Evolutionary conservation across 2,113 vertebrate species (phyloP).

Genomic region (Calidris pygmaea): DNA sequence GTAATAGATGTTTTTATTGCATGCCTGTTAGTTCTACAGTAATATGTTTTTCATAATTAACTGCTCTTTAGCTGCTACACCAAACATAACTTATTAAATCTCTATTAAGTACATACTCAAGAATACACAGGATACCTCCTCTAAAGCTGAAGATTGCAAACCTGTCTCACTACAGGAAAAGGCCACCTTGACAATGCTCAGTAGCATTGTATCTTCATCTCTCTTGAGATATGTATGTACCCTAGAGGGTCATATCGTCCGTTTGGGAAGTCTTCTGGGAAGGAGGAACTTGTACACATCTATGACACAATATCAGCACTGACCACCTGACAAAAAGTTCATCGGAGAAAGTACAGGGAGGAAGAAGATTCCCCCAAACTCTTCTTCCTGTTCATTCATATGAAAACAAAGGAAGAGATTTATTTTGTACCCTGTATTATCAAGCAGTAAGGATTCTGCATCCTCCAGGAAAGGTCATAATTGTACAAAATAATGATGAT

Average conservation of each 20-base stretch:
- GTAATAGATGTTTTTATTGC: constrained; percentile 71
- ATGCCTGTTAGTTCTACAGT: constrained; percentile 54
- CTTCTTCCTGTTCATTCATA: background rate
- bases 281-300: background rate
- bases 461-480: background rate
- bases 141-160: background rate
- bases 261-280: background rate
- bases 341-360: background rate
- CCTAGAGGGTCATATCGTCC: background rate
- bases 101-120: background rate
- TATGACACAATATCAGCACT: background rate
- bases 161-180: background rate
- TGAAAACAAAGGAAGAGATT: background rate
- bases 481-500: background rate
- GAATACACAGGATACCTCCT: background rate
- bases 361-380: background rate
- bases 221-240: background rate
- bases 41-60: constrained; percentile 70
- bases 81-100: constrained; percentile 44
- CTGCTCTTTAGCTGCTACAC: constrained; percentile 62
- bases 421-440: background rate
- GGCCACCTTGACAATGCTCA: background rate
- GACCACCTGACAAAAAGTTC: background rate
- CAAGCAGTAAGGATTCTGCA: background rate
- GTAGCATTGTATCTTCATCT: background rate